Evolutionary conservation across 30 jellyfish, hydroid and myxozoan genomes (phyloP).

Genomic region (Phacellophora camtschatica): DNA sequence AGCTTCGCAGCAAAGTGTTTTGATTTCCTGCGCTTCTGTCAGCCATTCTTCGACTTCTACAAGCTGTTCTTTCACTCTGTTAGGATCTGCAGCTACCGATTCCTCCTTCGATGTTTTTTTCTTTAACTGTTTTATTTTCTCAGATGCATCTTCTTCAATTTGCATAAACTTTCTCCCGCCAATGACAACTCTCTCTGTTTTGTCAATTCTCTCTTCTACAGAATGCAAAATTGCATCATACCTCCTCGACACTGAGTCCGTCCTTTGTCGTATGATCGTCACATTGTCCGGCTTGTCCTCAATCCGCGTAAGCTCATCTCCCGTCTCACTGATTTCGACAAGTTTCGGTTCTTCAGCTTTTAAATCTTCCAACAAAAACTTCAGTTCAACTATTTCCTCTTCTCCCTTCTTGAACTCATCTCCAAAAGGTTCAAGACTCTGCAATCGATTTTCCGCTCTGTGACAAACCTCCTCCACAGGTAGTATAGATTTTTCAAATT

Average conservation of each 20-base stretch:
- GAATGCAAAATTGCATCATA: slow-evolving; percentile 46
- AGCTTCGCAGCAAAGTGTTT: slow-evolving; percentile 82
- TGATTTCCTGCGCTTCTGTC: slow-evolving; percentile 67
- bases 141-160: slow-evolving; percentile 42
- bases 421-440: slow-evolving; percentile 60
- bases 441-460: slow-evolving; percentile 41
- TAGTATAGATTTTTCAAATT: slow-evolving; percentile 28
- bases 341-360: slow-evolving; percentile 45
- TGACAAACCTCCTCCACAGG: slow-evolving; percentile 83
- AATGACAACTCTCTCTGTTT: slow-evolving; percentile 58
- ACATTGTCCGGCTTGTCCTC: slow-evolving; percentile 90
- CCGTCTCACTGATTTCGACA: slow-evolving; percentile 51
- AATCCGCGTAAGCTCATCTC: slow-evolving; percentile 68
- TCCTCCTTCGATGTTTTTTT: slow-evolving; percentile 63
- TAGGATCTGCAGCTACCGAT: slow-evolving; percentile 93
- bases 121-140: slow-evolving; percentile 64
- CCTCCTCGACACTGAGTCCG: slow-evolving; percentile 53
- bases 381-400: slow-evolving; percentile 57
- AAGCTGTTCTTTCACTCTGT: slow-evolving; percentile 87
- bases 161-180: slow-evolving; percentile 54
- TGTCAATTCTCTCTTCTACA: slow-evolving; percentile 60
- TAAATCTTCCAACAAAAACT: slow-evolving; percentile 69
- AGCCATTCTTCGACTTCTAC: slow-evolving; percentile 85
- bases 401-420: slow-evolving; percentile 69
- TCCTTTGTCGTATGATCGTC: slow-evolving; percentile 71